Evolutionary conservation across 2,113 vertebrate species (phyloP).

Genomic region (Pomatostomus ruficeps): DNA sequence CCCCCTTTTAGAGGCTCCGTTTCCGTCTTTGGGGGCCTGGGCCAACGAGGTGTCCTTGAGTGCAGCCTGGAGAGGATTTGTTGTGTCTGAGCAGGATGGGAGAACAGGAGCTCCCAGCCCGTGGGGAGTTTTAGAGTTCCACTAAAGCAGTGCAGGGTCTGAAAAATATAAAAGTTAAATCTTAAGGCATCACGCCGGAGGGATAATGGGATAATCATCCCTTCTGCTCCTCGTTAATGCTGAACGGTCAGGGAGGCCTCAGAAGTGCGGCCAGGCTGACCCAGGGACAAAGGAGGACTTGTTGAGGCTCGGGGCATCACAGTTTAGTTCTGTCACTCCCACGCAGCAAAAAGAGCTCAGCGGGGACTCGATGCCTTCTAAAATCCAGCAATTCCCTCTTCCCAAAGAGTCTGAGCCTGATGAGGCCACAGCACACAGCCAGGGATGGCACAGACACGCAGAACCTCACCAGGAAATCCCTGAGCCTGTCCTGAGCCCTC

Average conservation of each 20-base stretch:
- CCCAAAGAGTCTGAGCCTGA: neutral
- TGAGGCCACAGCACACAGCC: neutral
- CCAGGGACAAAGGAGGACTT: neutral
- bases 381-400: neutral
- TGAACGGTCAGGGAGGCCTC: neutral
- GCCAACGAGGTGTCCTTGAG: too few relatives aligned
- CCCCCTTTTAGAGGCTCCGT: too few relatives aligned
- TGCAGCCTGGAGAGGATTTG: too few relatives aligned
- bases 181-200: too few relatives aligned
- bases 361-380: neutral
- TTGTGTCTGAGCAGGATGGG: too few relatives aligned
- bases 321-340: neutral
- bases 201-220: neutral
- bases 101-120: too few relatives aligned
- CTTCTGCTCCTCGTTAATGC: neutral
- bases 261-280: neutral
- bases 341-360: neutral
- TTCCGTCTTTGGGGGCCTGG: too few relatives aligned
- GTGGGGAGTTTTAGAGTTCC: too few relatives aligned
- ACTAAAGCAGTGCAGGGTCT: too few relatives aligned
- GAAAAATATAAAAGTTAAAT: too few relatives aligned
- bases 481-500: neutral
- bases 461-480: neutral
- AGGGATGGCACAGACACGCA: too few relatives aligned
- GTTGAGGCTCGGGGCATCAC: neutral